phyloP scores from a whole-genome alignment of 2,888 invertebrate genomes.

The Lasioglossum pauxillum region DNA sequence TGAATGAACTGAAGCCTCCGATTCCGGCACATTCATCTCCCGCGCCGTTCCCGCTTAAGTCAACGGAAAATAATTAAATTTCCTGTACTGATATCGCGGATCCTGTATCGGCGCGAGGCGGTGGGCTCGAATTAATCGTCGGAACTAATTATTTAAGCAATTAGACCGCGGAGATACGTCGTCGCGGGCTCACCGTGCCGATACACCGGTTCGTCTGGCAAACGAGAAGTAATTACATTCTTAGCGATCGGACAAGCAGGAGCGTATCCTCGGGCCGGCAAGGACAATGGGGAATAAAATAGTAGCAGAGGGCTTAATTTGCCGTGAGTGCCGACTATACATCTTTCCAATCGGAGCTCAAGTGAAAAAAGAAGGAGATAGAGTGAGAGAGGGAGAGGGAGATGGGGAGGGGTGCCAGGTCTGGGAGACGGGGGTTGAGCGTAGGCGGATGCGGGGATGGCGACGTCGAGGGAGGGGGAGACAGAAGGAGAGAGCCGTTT shows the following conservation, averaged over 20 bases:
- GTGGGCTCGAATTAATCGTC: slow-evolving; percentile 39
- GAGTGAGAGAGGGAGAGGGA: neutral
- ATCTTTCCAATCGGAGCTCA: slow-evolving; percentile 60
- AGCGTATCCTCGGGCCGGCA: slow-evolving; percentile 58
- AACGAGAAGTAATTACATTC: slow-evolving; percentile 59
- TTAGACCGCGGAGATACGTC: slow-evolving; percentile 41
- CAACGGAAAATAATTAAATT: slow-evolving; percentile 50
- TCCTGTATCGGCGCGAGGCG: slow-evolving; percentile 37
- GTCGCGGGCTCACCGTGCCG: slow-evolving; percentile 22
- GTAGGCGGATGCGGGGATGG: neutral
- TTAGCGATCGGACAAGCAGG: slow-evolving; percentile 50
- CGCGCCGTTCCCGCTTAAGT: slow-evolving; percentile 5
- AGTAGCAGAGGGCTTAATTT: slow-evolving; percentile 68
- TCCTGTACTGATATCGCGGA: slow-evolving; percentile 48
- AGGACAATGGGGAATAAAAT: slow-evolving; percentile 64
- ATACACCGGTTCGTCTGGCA: slow-evolving; percentile 15
- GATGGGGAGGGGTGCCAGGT: slow-evolving; percentile 44
- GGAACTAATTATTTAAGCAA: slow-evolving; percentile 56
- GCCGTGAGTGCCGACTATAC: slow-evolving; percentile 65
- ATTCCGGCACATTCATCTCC: slow-evolving; percentile 36
- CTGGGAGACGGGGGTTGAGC: slow-evolving; percentile 15
- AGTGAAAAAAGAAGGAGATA: slow-evolving; percentile 46
- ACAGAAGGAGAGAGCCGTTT: slow-evolving; percentile 74
- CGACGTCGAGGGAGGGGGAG: slow-evolving; percentile 21
- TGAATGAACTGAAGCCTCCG: slow-evolving; percentile 35